Percentiles rank a stretch among this genome's conserved stretches.
phyloP scores from a whole-genome alignment of 2,113 vertebrate species.

The Orycteropus afer region DNA sequence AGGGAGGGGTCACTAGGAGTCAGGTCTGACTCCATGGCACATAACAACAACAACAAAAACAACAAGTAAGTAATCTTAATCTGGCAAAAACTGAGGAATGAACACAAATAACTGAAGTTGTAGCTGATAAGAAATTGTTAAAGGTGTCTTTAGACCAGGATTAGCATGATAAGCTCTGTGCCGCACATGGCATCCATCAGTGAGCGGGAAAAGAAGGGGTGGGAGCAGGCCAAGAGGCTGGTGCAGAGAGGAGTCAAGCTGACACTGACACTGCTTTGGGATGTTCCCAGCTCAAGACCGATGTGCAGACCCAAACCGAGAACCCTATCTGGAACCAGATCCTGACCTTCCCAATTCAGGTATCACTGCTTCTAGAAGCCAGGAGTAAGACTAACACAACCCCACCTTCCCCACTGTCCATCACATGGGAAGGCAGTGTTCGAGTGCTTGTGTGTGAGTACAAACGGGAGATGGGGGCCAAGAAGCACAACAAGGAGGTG shows the following conservation, averaged over 20 bases:
- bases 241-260: not conserved
- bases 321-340: constrained; percentile 83
- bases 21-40: too few relatives aligned
- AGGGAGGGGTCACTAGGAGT: too few relatives aligned
- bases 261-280: not conserved
- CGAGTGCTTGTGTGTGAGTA: not conserved
- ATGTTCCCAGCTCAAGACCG: constrained; percentile 76
- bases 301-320: not conserved
- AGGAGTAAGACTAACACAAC: not conserved
- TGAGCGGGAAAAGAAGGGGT: not conserved
- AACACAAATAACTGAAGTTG: not conserved
- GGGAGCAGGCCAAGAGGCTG: not conserved
- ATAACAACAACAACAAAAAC: too few relatives aligned
- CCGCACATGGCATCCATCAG: not conserved
- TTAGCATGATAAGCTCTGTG: not conserved
- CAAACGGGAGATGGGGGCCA: not conserved
- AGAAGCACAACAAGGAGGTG: not conserved
- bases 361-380: constrained; percentile 22
- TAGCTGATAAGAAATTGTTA: not conserved
- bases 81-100: not conserved
- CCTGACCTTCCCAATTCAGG: constrained; percentile 83
- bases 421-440: not conserved
- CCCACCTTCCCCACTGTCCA: rapidly evolving
- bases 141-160: not conserved
- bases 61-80: not conserved